phyloP scores from a whole-genome alignment of 1,140 invertebrate species.

The Lucilia sericata region DNA sequence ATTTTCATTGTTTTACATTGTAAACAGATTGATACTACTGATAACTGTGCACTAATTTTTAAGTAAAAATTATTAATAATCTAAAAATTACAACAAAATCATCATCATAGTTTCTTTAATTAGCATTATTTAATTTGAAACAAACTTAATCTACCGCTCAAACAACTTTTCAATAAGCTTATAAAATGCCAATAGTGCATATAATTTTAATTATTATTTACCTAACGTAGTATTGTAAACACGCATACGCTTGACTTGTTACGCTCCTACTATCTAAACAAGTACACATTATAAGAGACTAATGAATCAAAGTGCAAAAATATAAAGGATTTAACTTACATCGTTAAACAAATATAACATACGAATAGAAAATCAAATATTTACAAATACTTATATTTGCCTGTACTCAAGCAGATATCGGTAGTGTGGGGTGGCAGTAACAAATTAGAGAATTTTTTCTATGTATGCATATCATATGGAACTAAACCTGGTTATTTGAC shows the following conservation, averaged over 20 bases:
- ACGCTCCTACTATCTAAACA: background rate
- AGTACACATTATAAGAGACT: background rate
- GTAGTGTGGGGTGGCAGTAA: too few relatives aligned
- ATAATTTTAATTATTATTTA: conserved; percentile 24
- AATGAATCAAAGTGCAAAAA: conserved; percentile 21
- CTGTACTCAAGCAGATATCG: too few relatives aligned
- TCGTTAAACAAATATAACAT: background rate
- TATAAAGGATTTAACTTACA: background rate
- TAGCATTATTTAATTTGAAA: too few relatives aligned
- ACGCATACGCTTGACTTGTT: background rate
- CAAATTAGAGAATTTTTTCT: too few relatives aligned
- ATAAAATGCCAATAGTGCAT: background rate
- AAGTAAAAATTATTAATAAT: too few relatives aligned
- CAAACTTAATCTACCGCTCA: too few relatives aligned
- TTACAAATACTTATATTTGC: background rate
- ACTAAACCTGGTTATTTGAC: too few relatives aligned
- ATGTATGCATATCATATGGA: background rate
- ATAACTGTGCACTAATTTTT: too few relatives aligned
- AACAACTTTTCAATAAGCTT: background rate
- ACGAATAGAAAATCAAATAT: background rate
- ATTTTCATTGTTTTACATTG: too few relatives aligned
- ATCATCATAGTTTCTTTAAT: too few relatives aligned
- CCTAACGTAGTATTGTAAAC: background rate
- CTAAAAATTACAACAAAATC: too few relatives aligned
- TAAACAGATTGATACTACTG: too few relatives aligned